Conservation (phyloP, 2,113 vertebrate species). For the Notechis scutatus region DNA sequence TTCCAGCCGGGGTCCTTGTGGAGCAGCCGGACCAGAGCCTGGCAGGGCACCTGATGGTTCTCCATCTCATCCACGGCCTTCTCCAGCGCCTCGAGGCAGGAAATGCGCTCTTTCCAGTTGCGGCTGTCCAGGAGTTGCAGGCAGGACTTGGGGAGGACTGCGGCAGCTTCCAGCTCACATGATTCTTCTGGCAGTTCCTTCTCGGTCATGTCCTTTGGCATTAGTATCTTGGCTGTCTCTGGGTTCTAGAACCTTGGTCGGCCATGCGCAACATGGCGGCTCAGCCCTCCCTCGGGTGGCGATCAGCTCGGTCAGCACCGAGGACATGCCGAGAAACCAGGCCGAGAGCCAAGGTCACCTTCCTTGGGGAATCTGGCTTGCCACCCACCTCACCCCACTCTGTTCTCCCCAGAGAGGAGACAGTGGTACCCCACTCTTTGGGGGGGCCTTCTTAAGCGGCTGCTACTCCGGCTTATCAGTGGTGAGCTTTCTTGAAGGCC, state of each 20-base stretch:
- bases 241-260: neutral
- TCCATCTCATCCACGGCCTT: constrained; percentile 8
- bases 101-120: constrained; percentile 20
- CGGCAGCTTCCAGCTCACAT: neutral
- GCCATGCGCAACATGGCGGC: neutral
- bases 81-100: constrained; percentile 10
- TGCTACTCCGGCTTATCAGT: neutral
- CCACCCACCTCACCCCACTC: neutral
- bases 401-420: neutral
- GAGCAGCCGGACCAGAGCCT: constrained; percentile 30
- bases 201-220: constrained; percentile 5
- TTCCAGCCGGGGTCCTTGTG: neutral
- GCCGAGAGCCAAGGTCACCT: neutral
- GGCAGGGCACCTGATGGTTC: constrained; percentile 3
- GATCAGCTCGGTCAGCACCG: neutral
- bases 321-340: constrained; percentile 1
- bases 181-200: constrained; percentile 20
- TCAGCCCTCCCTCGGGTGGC: neutral
- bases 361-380: neutral
- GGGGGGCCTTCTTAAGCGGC: neutral
- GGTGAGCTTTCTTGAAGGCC: neutral
- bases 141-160: constrained; percentile 24
- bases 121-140: constrained; percentile 18
- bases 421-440: neutral
- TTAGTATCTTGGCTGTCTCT: neutral